Conservation (phyloP, 2,113 vertebrate species). For the Leptosomus discolor region DNA sequence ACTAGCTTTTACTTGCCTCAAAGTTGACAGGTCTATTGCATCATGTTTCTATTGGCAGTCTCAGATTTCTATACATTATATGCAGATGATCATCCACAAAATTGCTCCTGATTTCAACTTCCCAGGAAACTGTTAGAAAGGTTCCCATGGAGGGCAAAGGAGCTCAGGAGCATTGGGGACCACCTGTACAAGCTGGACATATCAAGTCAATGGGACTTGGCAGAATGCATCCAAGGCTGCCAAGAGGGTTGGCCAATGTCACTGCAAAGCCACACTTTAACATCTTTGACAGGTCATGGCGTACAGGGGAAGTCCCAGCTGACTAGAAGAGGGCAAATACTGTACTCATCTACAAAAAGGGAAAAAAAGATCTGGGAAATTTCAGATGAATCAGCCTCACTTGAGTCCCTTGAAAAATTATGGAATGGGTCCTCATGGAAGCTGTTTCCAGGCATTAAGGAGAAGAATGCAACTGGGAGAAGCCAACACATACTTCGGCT, state of each 20-base stretch:
- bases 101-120: not conserved
- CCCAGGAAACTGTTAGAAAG: not conserved
- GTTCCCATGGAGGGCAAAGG: not conserved
- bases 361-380: not conserved
- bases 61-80: not conserved
- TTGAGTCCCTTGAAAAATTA: conserved; percentile 4
- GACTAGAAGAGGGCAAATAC: conserved; percentile 12
- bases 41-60: not conserved
- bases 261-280: not conserved
- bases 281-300: not conserved
- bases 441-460: not conserved
- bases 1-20: not conserved
- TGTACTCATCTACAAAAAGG: not conserved
- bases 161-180: not conserved
- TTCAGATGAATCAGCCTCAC: conserved; percentile 1
- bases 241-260: not conserved
- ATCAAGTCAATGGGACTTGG: not conserved
- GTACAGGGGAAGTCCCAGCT: not conserved
- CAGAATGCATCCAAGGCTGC: not conserved
- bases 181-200: not conserved
- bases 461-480: not conserved
- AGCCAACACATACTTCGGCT: not conserved
- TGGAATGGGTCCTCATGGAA: not conserved
- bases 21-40: not conserved
- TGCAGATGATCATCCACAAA: not conserved